Conservation (phyloP, 2,113 vertebrate species). For the Pimephales promelas region DNA sequence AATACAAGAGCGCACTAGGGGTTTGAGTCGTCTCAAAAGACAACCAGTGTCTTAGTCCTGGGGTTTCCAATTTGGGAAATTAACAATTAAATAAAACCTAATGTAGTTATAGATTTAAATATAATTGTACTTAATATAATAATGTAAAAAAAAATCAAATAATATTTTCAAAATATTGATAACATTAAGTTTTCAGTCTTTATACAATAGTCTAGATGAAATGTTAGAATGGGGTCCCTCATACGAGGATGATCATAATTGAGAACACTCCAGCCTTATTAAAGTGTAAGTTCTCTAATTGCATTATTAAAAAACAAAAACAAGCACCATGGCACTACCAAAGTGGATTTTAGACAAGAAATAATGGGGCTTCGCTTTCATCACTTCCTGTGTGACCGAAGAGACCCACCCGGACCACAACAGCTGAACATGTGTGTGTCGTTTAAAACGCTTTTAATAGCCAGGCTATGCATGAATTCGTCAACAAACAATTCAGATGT, state of each 20-base stretch:
- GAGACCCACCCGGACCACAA: conserved; percentile 9
- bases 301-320: no score
- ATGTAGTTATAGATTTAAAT: no score
- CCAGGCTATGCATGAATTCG: neutral
- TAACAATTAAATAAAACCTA: neutral
- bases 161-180: no score
- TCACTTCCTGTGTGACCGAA: neutral
- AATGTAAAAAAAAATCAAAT: no score
- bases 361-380: neutral
- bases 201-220: no score
- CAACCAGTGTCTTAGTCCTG: no score
- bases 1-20: neutral
- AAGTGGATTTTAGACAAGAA: neutral
- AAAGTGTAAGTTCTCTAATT: neutral
- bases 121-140: no score
- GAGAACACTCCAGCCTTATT: neutral
- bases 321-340: neutral
- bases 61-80: neutral
- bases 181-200: no score
- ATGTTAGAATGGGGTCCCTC: neutral
- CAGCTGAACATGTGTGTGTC: conserved; percentile 1
- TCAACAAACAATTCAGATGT: neutral
- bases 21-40: neutral
- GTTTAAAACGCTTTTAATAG: conserved; percentile 6
- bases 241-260: neutral